Base-by-base conservation (phyloP, 2,797 vertebrate genomes). In the Tokudaia tokunoshimensis region DNA sequence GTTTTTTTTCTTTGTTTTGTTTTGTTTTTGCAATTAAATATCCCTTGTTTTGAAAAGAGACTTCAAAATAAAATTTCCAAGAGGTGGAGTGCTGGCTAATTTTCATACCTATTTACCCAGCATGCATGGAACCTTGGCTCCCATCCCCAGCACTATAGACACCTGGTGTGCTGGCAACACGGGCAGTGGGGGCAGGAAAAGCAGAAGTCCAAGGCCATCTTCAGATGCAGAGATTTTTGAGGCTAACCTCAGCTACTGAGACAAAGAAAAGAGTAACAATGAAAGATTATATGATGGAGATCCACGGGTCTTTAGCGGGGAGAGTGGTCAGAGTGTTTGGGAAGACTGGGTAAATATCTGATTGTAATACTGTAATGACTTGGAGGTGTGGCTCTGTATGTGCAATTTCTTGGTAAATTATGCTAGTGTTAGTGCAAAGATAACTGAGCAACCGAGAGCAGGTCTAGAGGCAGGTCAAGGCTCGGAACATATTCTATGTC, bases 61-160 rank as follows among this genome's bases (percentile, higher is more conserved):
- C 41, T 57, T 90, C 59, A 67, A 87, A 94, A 93, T 86, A 47
- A 96, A 91, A n/a, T 61, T 88, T 93, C 87, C 10, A 84, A 67
- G 74, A 41, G n/a, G 24, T 52, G 67, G 74, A 59, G 1, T 55
- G 2, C 44, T 92, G 29, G 34, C 63, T 90, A 17, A 11, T 47
- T 86, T 86, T 4, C 15, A 12, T 83, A 8, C 47, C 84, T 79
- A 44, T 86, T n/a, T 79, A 20, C 2, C 41, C 75, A 22, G 31
- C 4, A 11, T n/a, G 20, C 55, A n/a, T 14, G 13, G 31, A 57
- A 19, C 12, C 59, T 22, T 63, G 13, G 31, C 8, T 79, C 44
- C 59, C 6, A 17, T n/a, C 31, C 59, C 12, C 57, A 63, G 74
- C 20, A 0, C 75, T 26, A 8, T 20, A 29, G 59, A 63, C 29